Evolutionary conservation across 2,888 invertebrate genomes (phyloP).

Genomic region (Eucera pruinosa): DNA sequence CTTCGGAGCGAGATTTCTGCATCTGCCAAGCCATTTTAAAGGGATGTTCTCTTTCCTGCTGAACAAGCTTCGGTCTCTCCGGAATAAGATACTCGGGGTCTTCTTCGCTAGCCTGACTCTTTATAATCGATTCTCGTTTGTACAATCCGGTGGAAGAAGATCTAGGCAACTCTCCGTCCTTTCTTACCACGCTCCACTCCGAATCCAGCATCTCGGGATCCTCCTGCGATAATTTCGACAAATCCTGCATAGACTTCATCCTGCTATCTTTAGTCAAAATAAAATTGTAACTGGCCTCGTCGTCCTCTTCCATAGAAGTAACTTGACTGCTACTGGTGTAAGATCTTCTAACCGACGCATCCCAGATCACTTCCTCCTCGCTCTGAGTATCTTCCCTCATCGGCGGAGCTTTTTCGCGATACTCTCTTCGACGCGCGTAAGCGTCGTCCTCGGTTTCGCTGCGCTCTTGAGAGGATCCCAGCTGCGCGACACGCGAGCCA

Average conservation of each 20-base stretch:
- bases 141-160: constrained; percentile 75
- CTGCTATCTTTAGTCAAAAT: constrained; percentile 76
- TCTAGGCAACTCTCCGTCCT: constrained; percentile 51
- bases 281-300: constrained; percentile 73
- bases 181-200: constrained; percentile 62
- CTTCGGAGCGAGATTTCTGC: constrained; percentile 82
- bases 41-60: constrained; percentile 82
- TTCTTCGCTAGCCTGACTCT: constrained; percentile 83
- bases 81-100: constrained; percentile 82
- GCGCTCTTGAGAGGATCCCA: constrained; percentile 79
- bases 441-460: constrained; percentile 79
- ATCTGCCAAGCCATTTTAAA: constrained; percentile 83
- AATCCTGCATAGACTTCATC: constrained; percentile 78
- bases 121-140: constrained; percentile 82
- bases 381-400: constrained; percentile 70
- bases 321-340: constrained; percentile 73
- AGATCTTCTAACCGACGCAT: constrained; percentile 65
- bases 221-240: constrained; percentile 76
- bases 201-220: constrained; percentile 66
- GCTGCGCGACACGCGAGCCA: constrained; percentile 71
- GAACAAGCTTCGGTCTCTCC: constrained; percentile 81
- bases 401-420: constrained; percentile 72
- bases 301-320: constrained; percentile 77
- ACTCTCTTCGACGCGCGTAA: constrained; percentile 69
- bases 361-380: constrained; percentile 70